These are phyloP conservation scores for Drosophila varians DNA, from an alignment of 1,140 invertebrate genomes.

Conservation along the genomic window DNA sequence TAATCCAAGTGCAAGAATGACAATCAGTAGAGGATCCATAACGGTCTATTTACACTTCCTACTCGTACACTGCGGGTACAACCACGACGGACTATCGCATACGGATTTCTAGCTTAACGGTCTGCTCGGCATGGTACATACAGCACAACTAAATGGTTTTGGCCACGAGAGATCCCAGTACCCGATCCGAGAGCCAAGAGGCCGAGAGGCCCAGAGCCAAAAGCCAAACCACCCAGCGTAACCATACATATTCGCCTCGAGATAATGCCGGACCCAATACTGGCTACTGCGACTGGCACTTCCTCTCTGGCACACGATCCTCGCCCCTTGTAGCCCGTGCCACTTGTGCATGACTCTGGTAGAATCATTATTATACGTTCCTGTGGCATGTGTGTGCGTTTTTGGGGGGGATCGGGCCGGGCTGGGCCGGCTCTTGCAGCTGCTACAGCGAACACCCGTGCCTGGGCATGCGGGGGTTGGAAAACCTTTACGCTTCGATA, in stretches of 20 bases:
- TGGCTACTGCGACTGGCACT: too few relatives aligned
- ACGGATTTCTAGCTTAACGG: slow-evolving; percentile 37
- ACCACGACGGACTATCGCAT: slow-evolving; percentile 51
- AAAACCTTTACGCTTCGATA: slow-evolving; percentile 68
- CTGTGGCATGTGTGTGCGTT: slow-evolving; percentile 1
- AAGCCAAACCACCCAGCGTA: slow-evolving; percentile 58
- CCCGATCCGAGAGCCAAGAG: slow-evolving; percentile 15
- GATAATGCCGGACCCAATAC: slow-evolving; percentile 45
- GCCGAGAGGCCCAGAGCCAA: slow-evolving; percentile 22
- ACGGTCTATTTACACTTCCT: slow-evolving; percentile 42
- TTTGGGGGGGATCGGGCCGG: slow-evolving; percentile 24
- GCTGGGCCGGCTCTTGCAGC: too few relatives aligned
- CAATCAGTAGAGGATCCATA: slow-evolving; percentile 47
- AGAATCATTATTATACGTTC: slow-evolving; percentile 2
- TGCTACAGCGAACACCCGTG: slow-evolving; percentile 27
- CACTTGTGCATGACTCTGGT: slow-evolving; percentile 47
- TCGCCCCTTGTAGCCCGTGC: slow-evolving; percentile 56
- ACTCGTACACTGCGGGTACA: slow-evolving; percentile 16
- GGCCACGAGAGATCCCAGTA: slow-evolving; percentile 30
- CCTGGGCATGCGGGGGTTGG: slow-evolving; percentile 53
- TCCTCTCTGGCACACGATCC: slow-evolving; percentile 43
- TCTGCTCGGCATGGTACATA: slow-evolving; percentile 63
- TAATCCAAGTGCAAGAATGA: slow-evolving; percentile 35
- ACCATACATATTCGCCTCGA: slow-evolving; percentile 25
- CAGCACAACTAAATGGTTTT: slow-evolving; percentile 54